Evolutionary conservation across 2,888 invertebrate species (phyloP).

Genomic region (Yponomeuta cagnagella): DNA sequence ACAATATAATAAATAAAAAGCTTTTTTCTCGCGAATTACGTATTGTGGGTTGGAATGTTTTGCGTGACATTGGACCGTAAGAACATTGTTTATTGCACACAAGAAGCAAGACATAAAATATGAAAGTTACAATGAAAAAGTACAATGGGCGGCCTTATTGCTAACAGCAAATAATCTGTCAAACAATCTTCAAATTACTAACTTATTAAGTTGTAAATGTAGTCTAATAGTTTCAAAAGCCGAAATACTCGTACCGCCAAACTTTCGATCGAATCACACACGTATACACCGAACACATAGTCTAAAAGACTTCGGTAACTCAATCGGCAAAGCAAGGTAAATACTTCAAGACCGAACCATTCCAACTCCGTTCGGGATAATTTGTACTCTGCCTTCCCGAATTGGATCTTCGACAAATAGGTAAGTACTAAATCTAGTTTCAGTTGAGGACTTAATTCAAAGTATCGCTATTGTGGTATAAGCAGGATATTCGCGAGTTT

Average conservation of each 20-base stretch:
- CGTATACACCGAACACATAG: not conserved
- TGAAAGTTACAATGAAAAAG: too few species aligned
- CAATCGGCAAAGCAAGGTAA: conserved; percentile 5
- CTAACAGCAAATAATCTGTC: too few species aligned
- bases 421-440: conserved; percentile 31
- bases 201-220: not conserved
- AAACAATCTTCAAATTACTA: not conserved
- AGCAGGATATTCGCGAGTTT: too few species aligned
- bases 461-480: conserved; percentile 22
- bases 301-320: not conserved
- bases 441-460: conserved; percentile 37
- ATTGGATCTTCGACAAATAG: conserved; percentile 36
- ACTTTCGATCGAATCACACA: too few species aligned
- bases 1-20: too few species aligned
- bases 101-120: too few species aligned
- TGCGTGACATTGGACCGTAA: too few species aligned
- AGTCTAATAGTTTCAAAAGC: not conserved
- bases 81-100: too few species aligned
- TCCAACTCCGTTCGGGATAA: conserved; percentile 8
- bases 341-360: conserved; percentile 1
- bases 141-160: too few species aligned
- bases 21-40: too few species aligned
- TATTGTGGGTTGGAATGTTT: too few species aligned
- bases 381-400: conserved; percentile 40
- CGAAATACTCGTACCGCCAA: too few species aligned